Base-by-base conservation (phyloP, 2,113 vertebrate genomes). In the Jaculus jaculus region DNA sequence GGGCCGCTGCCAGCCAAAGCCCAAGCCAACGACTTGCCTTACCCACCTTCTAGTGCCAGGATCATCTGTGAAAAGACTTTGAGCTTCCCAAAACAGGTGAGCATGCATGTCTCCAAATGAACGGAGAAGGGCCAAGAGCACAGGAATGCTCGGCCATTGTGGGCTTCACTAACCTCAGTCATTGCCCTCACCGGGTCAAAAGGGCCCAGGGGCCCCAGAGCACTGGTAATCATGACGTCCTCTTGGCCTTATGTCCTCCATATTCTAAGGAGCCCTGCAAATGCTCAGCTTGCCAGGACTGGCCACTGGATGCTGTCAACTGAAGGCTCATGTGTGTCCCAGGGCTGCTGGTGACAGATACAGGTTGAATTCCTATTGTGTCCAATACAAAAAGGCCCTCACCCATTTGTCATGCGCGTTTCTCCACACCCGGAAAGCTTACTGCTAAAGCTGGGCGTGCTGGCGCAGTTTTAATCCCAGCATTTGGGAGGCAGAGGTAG, bases 41-140 rank as follows among this genome's bases (percentile, higher is more conserved):
- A 92, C 7, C 96, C 95, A 0, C 96, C 97, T 0, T 5, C 98
- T 81, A 94, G 97, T 30, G 96, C 97, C 21, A 94, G 96, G 85
- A 95, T 97, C 74, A 30, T 98, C 89, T 98, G 96, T 47, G 98
- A 98, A n/a, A 98, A 96, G 96, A 96, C 93, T 7, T 58, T 34
- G 63, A 93, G 92, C 73, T 97, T 98, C 95, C 90, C 86, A 0
- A 96, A 60, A 11, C 98, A 98, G 98, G 99, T 99, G 97, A 97
- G 97, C 21, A 1, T 0, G 97, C 21, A 1, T 0, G 7, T 32
- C 66, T 89, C 37, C 34, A 65, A 3, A 24, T 7, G 6, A 23
- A 66, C 11, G 26, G 39, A 37, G n/a, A 6, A 0, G 7, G 30
- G n/a, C 2, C 12, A 24, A 37, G 16, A 17, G 8, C 7, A 0